Evolutionary conservation across 1,140 invertebrate genomes (phyloP).

Genomic region (Zophobas morio): DNA sequence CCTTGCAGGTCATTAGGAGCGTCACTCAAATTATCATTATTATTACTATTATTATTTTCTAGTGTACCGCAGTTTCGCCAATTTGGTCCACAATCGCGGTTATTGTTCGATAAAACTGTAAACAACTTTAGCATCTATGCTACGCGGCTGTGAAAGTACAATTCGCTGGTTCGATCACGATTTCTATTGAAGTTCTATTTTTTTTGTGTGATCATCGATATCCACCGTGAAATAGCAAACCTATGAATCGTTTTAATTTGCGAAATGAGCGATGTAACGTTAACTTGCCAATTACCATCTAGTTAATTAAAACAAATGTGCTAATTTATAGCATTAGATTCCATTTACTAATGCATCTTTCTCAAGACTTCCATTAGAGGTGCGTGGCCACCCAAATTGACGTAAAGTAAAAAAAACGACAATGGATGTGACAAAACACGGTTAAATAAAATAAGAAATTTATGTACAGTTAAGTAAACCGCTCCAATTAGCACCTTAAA

Average conservation of each 20-base stretch:
- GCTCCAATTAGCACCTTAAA: slow-evolving; percentile 37
- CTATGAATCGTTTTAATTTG: slow-evolving; percentile 7
- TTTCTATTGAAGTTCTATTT: not conserved
- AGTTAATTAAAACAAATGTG: slow-evolving; percentile 36
- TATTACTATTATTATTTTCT: too few species aligned
- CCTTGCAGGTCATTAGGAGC: too few species aligned
- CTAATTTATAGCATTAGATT: slow-evolving; percentile 17
- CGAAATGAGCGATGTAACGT: slow-evolving; percentile 9
- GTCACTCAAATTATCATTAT: too few species aligned
- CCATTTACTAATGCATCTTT: slow-evolving; percentile 29
- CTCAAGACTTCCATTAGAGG: slow-evolving; percentile 26
- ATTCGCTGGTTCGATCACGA: too few species aligned
- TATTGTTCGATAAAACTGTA: too few species aligned
- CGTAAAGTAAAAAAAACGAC: not conserved
- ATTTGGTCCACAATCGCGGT: too few species aligned
- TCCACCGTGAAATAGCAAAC: not conserved
- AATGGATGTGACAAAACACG: not conserved
- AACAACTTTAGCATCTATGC: too few species aligned
- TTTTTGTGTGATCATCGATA: not conserved
- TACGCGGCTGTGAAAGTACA: too few species aligned
- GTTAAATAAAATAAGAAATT: not conserved
- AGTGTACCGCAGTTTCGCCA: too few species aligned
- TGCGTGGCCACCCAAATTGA: not conserved
- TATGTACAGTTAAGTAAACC: slow-evolving; percentile 33
- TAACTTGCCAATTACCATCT: not conserved